Base-by-base conservation (phyloP, 2,113 vertebrate genomes). In the Gorilla gorilla region DNA sequence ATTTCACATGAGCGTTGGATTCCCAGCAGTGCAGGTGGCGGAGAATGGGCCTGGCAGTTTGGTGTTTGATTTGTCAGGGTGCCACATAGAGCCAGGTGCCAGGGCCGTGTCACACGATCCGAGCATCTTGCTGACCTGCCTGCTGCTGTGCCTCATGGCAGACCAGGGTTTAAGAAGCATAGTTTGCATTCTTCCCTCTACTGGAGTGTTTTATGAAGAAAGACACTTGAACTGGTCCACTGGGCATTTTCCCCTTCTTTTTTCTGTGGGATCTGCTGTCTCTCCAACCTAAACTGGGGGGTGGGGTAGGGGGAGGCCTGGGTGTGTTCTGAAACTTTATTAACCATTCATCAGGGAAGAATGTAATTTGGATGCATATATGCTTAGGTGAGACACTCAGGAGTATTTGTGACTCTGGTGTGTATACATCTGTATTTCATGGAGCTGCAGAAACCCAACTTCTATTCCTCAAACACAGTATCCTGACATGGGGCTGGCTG, bases 41-140 rank as follows among this genome's bases (percentile, higher is more conserved):
- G 86, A 75, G 92, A 84, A 57, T 2, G 70, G 92, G 72, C 43
- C 96, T 72, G 96, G 96, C 81, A 57, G 92, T 64, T 79, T 82
- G 11, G 1, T 96, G 86, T 98, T 96, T 97, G 89, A 50, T 85
- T 97, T 98, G 97, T 98, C 95, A 93, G 59, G 45, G 8, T 92
- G 92, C 95, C 97, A 92, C 6, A 0, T 20, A 93, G 89, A 57
- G 27, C 70, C 0, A 48, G 72, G 82, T 95, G 93, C 96, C 96
- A 93, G 76, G 86, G 72, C 95, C 80, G 2, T 55, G 80, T 92
- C 48, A 94, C 32, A 27, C 14, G 97, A 96, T 40, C 86, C 9
- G 32, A 59, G 40, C 88, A 22, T 55, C 73, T 40, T 30, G 4
- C n/a, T 38, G 40, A 87, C 91, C 64, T 0, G 32, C 76, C 35